Evolutionary conservation across 2,888 invertebrate species (phyloP).

Genomic region (Chironomus riparius): DNA sequence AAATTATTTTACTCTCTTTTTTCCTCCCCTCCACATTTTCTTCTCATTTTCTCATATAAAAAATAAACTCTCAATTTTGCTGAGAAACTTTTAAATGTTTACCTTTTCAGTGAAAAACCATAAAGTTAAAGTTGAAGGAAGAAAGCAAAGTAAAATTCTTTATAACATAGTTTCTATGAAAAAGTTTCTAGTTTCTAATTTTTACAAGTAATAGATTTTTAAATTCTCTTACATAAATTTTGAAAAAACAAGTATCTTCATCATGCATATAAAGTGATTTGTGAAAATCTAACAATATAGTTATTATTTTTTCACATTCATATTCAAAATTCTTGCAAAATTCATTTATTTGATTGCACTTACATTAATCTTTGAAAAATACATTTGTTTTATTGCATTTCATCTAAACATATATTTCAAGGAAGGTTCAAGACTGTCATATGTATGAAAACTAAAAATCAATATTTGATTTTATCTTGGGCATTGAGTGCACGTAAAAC

Average conservation of each 20-base stretch:
- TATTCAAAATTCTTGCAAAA: no score
- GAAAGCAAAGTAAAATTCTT: not conserved
- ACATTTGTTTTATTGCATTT: no score
- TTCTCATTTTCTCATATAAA: not conserved
- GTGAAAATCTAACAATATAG: not conserved
- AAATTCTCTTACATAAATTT: no score
- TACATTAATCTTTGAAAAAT: no score
- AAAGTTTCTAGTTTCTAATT: no score
- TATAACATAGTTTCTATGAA: constrained; percentile 11
- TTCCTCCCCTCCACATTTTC: not conserved
- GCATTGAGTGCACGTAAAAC: not conserved
- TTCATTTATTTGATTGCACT: no score
- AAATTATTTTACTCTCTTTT: not conserved
- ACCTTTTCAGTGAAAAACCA: not conserved
- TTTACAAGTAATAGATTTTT: no score
- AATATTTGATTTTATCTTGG: not conserved
- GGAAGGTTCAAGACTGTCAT: not conserved
- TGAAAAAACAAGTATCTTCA: no score
- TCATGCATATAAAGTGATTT: no score
- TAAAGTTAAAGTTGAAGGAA: not conserved
- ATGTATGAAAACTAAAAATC: not conserved
- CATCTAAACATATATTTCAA: no score
- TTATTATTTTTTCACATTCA: no score
- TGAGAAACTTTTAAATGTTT: not conserved
- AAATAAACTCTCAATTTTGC: not conserved